Evolutionary conservation across 2,113 vertebrate genomes (phyloP).

Genomic region (Phalacrocorax pelagicus): DNA sequence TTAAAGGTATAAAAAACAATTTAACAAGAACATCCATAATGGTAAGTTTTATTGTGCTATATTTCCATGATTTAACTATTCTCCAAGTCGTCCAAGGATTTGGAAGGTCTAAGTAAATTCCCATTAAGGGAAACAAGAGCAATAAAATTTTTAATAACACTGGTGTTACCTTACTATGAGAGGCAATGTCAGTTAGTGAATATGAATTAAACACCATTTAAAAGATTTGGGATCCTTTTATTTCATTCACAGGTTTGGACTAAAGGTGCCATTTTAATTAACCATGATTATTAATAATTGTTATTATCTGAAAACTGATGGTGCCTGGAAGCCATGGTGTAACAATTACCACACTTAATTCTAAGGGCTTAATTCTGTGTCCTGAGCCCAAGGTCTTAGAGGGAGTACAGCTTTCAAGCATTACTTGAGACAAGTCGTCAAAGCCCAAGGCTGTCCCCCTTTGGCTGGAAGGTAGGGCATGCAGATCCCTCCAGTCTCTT

Average conservation of each 20-base stretch:
- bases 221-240: background rate
- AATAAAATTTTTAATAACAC: background rate
- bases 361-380: background rate
- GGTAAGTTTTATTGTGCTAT: background rate
- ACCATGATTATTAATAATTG: background rate
- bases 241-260: background rate
- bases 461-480: background rate
- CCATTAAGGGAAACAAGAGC: background rate
- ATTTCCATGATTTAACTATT: slow-evolving; percentile 3
- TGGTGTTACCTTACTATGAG: background rate
- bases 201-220: background rate
- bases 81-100: background rate
- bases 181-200: background rate
- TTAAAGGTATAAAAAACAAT: background rate
- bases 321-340: background rate
- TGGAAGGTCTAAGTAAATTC: background rate
- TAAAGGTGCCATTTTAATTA: background rate
- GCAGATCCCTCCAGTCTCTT: background rate
- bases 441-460: background rate
- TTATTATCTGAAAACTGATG: background rate
- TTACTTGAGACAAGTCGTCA: background rate
- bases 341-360: background rate
- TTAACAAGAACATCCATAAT: background rate
- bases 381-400: background rate
- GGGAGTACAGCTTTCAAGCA: background rate